Evolutionary conservation across 2,888 invertebrate genomes (phyloP).

Genomic region (Drosophila algonquin): DNA sequence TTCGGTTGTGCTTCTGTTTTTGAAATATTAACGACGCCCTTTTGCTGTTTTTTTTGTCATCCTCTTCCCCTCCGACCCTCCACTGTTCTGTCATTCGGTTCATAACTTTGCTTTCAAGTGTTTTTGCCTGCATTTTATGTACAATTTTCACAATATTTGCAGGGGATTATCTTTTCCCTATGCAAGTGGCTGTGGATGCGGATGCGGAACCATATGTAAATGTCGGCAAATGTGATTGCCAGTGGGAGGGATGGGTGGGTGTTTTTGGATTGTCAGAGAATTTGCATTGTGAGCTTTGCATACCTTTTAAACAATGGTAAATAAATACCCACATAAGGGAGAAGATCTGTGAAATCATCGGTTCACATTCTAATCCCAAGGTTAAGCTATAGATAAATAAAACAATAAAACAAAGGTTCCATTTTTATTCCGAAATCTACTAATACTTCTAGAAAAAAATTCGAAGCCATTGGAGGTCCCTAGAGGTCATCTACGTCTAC

Average conservation of each 20-base stretch:
- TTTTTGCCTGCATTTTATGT: conserved; percentile 77
- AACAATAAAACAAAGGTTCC: too few species aligned
- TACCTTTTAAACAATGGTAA: background rate
- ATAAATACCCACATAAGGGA: background rate
- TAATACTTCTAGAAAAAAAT: too few species aligned
- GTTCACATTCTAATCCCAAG: too few species aligned
- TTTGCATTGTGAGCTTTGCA: background rate
- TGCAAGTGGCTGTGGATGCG: conserved; percentile 25
- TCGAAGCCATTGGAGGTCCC: too few species aligned
- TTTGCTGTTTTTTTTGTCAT: conserved; percentile 65
- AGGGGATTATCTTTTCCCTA: conserved; percentile 29
- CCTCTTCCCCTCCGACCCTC: background rate
- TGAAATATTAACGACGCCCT: conserved; percentile 81
- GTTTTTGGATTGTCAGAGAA: background rate
- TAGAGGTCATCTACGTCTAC: too few species aligned
- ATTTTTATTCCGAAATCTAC: too few species aligned
- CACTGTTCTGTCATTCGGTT: conserved; percentile 36
- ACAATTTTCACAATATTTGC: conserved; percentile 20
- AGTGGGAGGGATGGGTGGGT: background rate
- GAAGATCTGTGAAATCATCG: background rate
- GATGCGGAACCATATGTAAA: conserved; percentile 28
- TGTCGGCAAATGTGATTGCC: conserved; percentile 4
- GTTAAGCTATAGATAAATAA: too few species aligned
- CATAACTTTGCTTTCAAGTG: conserved; percentile 71
- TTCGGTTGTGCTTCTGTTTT: conserved; percentile 63